Percentiles rank a stretch among this genome's conserved stretches.
Conservation (phyloP, 1,140 invertebrate genomes). For the Aphidius ervi region DNA sequence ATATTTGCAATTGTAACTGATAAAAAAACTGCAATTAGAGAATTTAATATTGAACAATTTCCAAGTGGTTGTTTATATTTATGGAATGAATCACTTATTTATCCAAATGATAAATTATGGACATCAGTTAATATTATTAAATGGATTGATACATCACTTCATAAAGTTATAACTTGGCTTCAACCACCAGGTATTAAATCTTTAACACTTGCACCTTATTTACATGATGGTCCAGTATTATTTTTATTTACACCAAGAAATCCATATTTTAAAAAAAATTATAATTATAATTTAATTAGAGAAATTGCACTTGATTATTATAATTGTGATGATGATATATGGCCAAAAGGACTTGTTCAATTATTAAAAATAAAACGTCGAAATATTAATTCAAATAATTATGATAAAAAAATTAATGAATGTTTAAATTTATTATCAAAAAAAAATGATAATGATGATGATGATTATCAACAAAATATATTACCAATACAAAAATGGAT, state of each 20-base stretch:
- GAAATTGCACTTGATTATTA: slow-evolving; percentile 65
- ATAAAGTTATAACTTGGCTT: slow-evolving; percentile 59
- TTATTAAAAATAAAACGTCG: slow-evolving; percentile 32
- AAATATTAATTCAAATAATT: too few species aligned
- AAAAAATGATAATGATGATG: not conserved
- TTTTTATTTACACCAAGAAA: slow-evolving; percentile 71
- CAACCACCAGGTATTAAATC: slow-evolving; percentile 65
- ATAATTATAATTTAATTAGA: slow-evolving; percentile 62
- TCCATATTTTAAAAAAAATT: slow-evolving; percentile 57
- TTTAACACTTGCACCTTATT: slow-evolving; percentile 58
- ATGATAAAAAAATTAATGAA: too few species aligned
- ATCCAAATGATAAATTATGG: slow-evolving; percentile 50
- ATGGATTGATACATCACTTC: slow-evolving; percentile 59
- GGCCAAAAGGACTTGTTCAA: slow-evolving; percentile 46
- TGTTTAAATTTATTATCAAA: not conserved
- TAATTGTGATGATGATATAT: slow-evolving; percentile 57
- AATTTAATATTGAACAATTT: slow-evolving; percentile 52
- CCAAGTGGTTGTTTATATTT: slow-evolving; percentile 59
- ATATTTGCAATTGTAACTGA: slow-evolving; percentile 66
- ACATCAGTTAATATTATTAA: slow-evolving; percentile 50
- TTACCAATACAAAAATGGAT: slow-evolving; percentile 42
- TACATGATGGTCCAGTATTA: slow-evolving; percentile 62
- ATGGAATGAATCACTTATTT: slow-evolving; percentile 67
- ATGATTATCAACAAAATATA: slow-evolving; percentile 24
- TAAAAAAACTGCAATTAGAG: slow-evolving; percentile 44